Percentiles rank a stretch among this genome's conserved stretches.
These are phyloP conservation scores for Sialia sialis DNA, from an alignment of 2,113 vertebrate genomes.

Conservation along the genomic window DNA sequence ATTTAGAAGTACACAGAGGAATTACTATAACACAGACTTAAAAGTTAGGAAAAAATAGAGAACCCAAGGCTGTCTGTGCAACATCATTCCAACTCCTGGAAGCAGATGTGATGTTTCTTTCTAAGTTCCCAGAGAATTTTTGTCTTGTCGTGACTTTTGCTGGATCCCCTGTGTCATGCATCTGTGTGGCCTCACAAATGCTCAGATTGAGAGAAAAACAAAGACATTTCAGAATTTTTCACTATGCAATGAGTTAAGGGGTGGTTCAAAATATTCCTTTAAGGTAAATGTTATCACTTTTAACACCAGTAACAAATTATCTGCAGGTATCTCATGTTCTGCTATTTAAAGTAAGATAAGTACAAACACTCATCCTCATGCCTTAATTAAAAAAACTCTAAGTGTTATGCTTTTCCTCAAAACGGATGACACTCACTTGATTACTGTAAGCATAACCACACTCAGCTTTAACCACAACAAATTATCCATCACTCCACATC, in stretches of 20 bases:
- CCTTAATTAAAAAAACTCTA: slow-evolving; percentile 35
- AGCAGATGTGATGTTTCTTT: background rate
- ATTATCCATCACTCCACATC: background rate
- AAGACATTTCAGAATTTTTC: background rate
- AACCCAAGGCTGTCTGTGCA: background rate
- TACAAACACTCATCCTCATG: background rate
- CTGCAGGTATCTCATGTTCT: background rate
- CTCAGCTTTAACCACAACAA: slow-evolving; percentile 29
- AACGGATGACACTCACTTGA: slow-evolving; percentile 9
- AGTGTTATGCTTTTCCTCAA: slow-evolving; percentile 23
- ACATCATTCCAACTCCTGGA: background rate
- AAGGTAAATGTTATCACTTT: background rate
- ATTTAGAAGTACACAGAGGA: background rate
- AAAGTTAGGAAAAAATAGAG: background rate
- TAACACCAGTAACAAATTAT: background rate
- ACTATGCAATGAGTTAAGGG: background rate
- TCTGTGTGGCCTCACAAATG: background rate
- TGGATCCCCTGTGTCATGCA: background rate
- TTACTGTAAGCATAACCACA: slow-evolving; percentile 9
- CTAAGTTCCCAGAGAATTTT: background rate
- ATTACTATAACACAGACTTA: background rate
- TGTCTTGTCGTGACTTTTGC: background rate
- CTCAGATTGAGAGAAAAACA: background rate
- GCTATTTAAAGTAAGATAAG: slow-evolving; percentile 2
- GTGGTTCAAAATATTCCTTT: background rate